A percentile compares a stretch with the other conserved stretches of the same genome.
Conservation (phyloP, 2,113 vertebrate genomes). For the Rhinoderma darwinii region DNA sequence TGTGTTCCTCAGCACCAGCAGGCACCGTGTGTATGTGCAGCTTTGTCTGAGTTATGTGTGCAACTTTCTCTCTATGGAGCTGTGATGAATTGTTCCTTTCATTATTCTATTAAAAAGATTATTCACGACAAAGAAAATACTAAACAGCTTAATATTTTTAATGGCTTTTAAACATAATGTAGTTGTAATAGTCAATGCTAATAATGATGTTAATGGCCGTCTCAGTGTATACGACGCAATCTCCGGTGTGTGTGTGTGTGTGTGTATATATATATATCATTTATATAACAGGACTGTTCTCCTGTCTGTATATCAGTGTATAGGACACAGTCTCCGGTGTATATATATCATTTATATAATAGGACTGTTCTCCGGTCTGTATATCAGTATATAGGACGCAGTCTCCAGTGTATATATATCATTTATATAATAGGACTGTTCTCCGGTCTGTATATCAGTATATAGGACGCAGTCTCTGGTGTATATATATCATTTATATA, state of each 20-base stretch:
- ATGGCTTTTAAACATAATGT: too few species aligned
- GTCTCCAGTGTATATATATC: too few species aligned
- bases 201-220: too few species aligned
- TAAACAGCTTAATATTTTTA: neutral
- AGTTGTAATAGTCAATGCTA: neutral
- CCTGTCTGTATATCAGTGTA: neutral
- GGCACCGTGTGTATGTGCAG: constrained; percentile 9
- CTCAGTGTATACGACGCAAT: neutral
- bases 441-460: neutral
- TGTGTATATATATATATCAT: too few species aligned
- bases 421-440: too few species aligned
- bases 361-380: too few species aligned
- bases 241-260: too few species aligned
- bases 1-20: constrained; percentile 36
- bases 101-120: neutral
- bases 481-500: too few species aligned
- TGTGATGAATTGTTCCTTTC: neutral
- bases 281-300: too few species aligned
- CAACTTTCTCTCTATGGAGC: neutral
- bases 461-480: neutral
- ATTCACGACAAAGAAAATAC: neutral
- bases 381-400: neutral
- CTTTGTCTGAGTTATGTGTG: neutral
- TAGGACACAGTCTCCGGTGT: neutral
- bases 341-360: too few species aligned